phyloP scores from a whole-genome alignment of 2,797 vertebrate genomes.

The Alosa sapidissima region DNA sequence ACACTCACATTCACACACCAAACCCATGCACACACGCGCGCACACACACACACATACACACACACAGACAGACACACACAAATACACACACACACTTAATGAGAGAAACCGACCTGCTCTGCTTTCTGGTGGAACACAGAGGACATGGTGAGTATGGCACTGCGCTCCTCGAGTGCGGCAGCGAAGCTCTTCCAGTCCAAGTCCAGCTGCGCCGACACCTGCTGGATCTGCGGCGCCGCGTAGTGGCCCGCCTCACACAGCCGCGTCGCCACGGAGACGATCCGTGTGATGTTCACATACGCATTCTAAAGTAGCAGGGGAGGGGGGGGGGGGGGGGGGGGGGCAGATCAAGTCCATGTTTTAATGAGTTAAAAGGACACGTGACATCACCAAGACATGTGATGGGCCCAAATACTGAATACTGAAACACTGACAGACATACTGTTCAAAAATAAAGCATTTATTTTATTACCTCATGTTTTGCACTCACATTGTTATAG shows the following conservation, averaged over 20 bases:
- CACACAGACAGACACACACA: neutral
- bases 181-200: conserved; percentile 96
- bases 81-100: neutral
- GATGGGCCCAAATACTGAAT: neutral
- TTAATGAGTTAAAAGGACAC: too few relatives aligned
- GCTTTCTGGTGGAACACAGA: conserved; percentile 95
- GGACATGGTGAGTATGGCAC: conserved; percentile 92
- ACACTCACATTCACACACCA: neutral
- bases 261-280: conserved; percentile 89
- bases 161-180: conserved; percentile 89
- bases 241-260: conserved; percentile 70
- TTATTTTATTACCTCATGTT: neutral
- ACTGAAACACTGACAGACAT: neutral
- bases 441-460: neutral
- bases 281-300: conserved; percentile 96
- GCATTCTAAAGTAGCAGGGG: conserved; percentile 56
- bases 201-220: conserved; percentile 90
- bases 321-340: neutral
- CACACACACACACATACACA: conserved; percentile 3
- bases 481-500: neutral
- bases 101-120: conserved; percentile 82
- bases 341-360: too few relatives aligned
- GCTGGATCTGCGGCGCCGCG: conserved; percentile 89
- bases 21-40: neutral
- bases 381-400: too few relatives aligned